Evolutionary conservation across 2,888 invertebrate species (phyloP).

Genomic region (Pantelozetes paolii): DNA sequence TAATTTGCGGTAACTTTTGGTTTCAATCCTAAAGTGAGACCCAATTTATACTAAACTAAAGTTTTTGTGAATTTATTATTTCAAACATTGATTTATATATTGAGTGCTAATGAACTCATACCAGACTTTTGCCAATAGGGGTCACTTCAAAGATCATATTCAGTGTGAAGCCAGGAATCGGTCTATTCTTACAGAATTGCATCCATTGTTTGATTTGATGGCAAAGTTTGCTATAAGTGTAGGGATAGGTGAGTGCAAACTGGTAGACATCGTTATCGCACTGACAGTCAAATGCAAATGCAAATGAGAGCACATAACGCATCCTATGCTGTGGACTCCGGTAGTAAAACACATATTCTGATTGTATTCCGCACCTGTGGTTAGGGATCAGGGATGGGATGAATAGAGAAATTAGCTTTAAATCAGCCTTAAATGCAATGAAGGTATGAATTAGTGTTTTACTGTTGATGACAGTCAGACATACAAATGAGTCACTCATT

Average conservation of each 20-base stretch:
- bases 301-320: slow-evolving; percentile 86
- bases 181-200: not conserved
- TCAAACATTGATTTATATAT: too few species aligned
- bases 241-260: slow-evolving; percentile 88
- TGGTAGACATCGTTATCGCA: slow-evolving; percentile 78
- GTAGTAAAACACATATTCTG: slow-evolving; percentile 84
- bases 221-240: slow-evolving; percentile 87
- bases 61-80: too few species aligned
- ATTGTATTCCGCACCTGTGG: slow-evolving; percentile 69
- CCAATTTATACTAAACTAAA: too few species aligned
- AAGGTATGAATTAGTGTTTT: slow-evolving; percentile 16
- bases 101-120: not conserved
- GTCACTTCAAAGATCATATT: slow-evolving; percentile 10
- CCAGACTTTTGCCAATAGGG: slow-evolving; percentile 34
- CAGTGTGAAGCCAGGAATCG: not conserved
- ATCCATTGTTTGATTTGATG: slow-evolving; percentile 73
- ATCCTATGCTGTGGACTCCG: slow-evolving; percentile 76
- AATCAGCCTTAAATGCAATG: not conserved
- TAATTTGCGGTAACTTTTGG: too few species aligned
- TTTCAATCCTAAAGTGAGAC: too few species aligned
- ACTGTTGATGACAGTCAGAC: slow-evolving; percentile 23
- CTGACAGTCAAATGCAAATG: slow-evolving; percentile 89
- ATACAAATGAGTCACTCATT: slow-evolving; percentile 35
- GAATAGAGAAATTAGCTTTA: not conserved
- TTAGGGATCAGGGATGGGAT: slow-evolving; percentile 36